Evolutionary conservation across 2,888 invertebrate species (phyloP).

Genomic region (Sisyra terminalis): DNA sequence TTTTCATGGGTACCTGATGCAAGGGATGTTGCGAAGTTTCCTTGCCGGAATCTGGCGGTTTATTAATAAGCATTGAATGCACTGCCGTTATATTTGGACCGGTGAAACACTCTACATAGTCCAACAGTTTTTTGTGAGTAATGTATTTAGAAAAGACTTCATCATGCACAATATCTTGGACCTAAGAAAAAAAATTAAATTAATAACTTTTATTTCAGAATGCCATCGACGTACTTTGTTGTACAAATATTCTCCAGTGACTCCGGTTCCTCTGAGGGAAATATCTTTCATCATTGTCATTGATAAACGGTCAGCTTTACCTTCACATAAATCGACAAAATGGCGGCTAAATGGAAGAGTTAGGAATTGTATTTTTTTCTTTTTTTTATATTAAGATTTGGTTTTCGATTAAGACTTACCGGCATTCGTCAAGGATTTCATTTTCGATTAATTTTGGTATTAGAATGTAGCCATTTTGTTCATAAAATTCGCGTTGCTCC

Average conservation of each 20-base stretch:
- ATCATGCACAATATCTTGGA: constrained; percentile 63
- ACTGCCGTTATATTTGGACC: constrained; percentile 58
- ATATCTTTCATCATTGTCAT: constrained; percentile 57
- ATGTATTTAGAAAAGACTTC: constrained; percentile 54
- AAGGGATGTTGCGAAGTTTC: constrained; percentile 47
- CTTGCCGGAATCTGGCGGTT: constrained; percentile 60
- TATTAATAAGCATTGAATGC: constrained; percentile 82
- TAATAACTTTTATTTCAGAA: background rate
- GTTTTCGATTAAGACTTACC: constrained; percentile 35
- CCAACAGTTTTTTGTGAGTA: constrained; percentile 40
- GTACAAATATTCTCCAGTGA: constrained; percentile 45
- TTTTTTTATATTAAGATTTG: no score
- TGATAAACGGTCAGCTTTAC: constrained; percentile 31
- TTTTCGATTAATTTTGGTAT: constrained; percentile 49
- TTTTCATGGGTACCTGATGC: constrained; percentile 33
- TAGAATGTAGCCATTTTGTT: constrained; percentile 64
- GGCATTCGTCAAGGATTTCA: constrained; percentile 44
- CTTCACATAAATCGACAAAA: constrained; percentile 54
- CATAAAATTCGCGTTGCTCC: constrained; percentile 54
- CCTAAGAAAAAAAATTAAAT: constrained; percentile 19
- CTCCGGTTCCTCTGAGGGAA: constrained; percentile 37
- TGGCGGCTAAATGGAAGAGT: constrained; percentile 32
- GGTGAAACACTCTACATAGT: constrained; percentile 53
- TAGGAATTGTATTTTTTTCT: background rate
- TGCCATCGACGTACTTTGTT: constrained; percentile 43